Base-by-base conservation (phyloP, 2,113 vertebrate genomes). In the Dendrocopos noguchii region DNA sequence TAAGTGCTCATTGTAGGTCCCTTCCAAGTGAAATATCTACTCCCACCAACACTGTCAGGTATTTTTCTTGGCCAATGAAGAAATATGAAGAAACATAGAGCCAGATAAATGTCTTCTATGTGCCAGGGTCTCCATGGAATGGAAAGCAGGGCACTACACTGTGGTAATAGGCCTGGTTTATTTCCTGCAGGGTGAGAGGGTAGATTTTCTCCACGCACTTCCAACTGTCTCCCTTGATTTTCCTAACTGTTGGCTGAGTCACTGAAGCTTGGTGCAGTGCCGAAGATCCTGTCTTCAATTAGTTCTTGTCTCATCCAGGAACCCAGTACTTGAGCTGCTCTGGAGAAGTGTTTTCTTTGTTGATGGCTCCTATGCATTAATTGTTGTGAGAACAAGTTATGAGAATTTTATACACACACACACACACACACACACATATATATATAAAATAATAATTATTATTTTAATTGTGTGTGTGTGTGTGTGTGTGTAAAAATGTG, bases 201-300 rank as follows among this genome's bases (percentile, higher is more conserved):
- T 25, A 61, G 36, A 42, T 73, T 92, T 91, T 87, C 59, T 72
- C 21, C 20, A 11, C 21, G 19, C 22, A 12, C n/a, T 83, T 91
- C 25, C 19, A 94, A 19, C 33, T 60, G 50, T 64, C 28, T 65
- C 31, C 21, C 29, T 60, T 66, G 53, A 55, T 92, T 93, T 85
- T 81, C 36, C 56, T 61, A 87, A 60, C 59, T 76, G 36, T 46
- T 89, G 47, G 47, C 89, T 96, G 93, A 94, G 81, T 91, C 84
- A 92, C 64, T 46, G 42, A 31, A 36, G 46, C 18, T 88, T 87
- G 79, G 55, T 76, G 52, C 34, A 42, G 47, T 61, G 87, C 67
- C 1, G 0, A 46, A 84, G 65, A 68, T 74, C 33, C 67, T 83
- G 79, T 22, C 33, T 91, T 89, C 88, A 46, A 68, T 81, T 86